Evolutionary conservation across 1,140 invertebrate species (phyloP), one percentile per base, ranked within the genome.

Genomic region (Drosophila cardini): DNA sequence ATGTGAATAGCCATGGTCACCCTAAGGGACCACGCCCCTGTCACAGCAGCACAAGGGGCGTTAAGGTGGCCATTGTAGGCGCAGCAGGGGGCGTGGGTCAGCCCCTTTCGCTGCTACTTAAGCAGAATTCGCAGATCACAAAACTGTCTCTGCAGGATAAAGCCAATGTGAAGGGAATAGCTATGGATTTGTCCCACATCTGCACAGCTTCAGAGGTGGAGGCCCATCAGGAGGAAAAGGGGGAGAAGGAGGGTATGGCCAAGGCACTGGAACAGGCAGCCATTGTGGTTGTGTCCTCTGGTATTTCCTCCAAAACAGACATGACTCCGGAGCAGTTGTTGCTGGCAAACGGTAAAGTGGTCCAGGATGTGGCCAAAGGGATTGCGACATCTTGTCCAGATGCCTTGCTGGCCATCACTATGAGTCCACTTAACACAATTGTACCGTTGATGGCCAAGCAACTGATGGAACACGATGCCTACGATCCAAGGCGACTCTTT

Each of bases 401-500:
- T 89, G 98, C 99, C 9, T 94, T 99, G 42, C 93, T 99, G 64
- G 97, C 96, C 9, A 98, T 99, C 83, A 99, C 99, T 90, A 97
- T 98, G 2, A 99, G 99, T 93, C 98, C 98, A 0, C 97, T 99
- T 6, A 99, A 99, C 93, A 98, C 98, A 50, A 98, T 98, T 67
- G 97, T 99, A 15, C 99, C 99, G 0, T 98, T 99, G 81, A 53
- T 5, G 96, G 96, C 32, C n/a, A 40, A 40, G n/a, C 38, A 40
- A 10, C 38, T 40, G 5, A 40, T 40, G 38, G 38, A 40, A n/a
- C 11, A 40, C 5, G 38, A 40, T 13, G 38, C n/a, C 5, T 98
- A 96, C 87, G 97, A 99, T 92, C 96, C 97, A 0, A 96, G 96
- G 4, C 95, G 96, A 68, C 94, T 99, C n/a, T 98, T 99, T 91